A percentile compares a stretch with the other conserved stretches of the same genome.
phyloP scores from a whole-genome alignment of 2,797 vertebrate genomes.

The Aulostomus chinensis region DNA sequence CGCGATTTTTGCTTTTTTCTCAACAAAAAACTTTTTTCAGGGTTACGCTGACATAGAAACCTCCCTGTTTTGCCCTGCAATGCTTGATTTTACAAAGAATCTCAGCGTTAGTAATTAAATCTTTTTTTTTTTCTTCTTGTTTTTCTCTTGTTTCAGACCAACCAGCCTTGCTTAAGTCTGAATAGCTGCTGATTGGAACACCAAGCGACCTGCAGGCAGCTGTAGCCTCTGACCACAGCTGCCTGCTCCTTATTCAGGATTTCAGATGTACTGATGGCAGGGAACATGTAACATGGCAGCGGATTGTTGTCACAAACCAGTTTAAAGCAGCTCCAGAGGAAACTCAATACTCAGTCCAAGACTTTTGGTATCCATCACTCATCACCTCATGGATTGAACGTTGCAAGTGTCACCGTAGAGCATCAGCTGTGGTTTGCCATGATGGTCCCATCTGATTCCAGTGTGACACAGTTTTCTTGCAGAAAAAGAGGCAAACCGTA shows the following conservation, averaged over 20 bases:
- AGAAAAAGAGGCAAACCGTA: neutral
- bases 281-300: constrained; percentile 1
- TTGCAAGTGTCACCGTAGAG: neutral
- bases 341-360: neutral
- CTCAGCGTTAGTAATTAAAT: no score
- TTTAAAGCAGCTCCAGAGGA: neutral
- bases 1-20: no score
- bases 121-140: neutral
- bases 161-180: constrained; percentile 3
- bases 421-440: neutral
- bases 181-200: constrained; percentile 18
- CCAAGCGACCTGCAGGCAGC: no score
- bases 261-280: no score
- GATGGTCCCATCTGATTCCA: no score
- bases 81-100: no score
- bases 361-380: neutral
- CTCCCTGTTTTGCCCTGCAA: constrained; percentile 4
- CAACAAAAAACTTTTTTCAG: no score
- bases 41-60: neutral
- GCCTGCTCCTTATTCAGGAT: neutral
- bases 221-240: neutral
- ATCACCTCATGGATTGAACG: neutral
- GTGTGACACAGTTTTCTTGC: neutral
- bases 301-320: neutral
- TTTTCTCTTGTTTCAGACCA: constrained; percentile 5